A percentile compares a stretch with the other conserved stretches of the same genome.
These are phyloP conservation scores for Drosophila sproati DNA, from an alignment of 1,140 invertebrate genomes.

Conservation along the genomic window DNA sequence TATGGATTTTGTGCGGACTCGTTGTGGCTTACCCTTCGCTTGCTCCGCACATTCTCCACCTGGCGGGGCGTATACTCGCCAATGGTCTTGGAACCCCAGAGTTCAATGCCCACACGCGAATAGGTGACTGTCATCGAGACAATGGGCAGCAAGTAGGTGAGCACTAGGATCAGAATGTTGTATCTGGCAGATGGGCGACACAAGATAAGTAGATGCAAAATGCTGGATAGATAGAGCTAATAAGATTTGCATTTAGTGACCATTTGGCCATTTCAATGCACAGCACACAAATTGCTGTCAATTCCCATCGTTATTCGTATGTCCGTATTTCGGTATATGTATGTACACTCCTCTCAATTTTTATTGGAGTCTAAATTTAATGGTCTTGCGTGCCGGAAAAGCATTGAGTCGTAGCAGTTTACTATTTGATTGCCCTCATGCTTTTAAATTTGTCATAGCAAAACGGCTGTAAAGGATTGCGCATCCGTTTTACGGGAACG, in stretches of 20 bases:
- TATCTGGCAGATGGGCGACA: constrained; percentile 87
- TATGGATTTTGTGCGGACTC: not conserved
- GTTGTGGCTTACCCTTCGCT: constrained; percentile 91
- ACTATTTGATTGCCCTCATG: constrained; percentile 34
- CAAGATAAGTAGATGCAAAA: constrained; percentile 2
- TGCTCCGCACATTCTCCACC: constrained; percentile 95
- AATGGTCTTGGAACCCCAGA: constrained; percentile 98
- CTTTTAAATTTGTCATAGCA: constrained; percentile 61
- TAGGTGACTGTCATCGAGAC: constrained; percentile 96
- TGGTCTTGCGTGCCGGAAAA: constrained; percentile 62
- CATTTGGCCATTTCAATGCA: not conserved
- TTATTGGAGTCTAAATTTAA: constrained; percentile 70
- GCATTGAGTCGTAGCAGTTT: constrained; percentile 16
- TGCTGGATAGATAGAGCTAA: constrained; percentile 41
- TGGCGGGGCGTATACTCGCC: constrained; percentile 96
- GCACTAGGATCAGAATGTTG: constrained; percentile 93
- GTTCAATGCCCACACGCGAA: constrained; percentile 93
- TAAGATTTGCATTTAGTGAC: constrained; percentile 46
- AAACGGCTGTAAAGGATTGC: constrained; percentile 58
- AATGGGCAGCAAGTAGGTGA: constrained; percentile 98
- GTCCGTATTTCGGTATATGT: constrained; percentile 1
- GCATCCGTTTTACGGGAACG: constrained; percentile 42
- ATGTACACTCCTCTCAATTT: constrained; percentile 22
- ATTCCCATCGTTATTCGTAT: constrained; percentile 11
- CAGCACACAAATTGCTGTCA: constrained; percentile 1